Evolutionary conservation across 2,797 vertebrate genomes (phyloP).

Genomic region (Halcyon badia): DNA sequence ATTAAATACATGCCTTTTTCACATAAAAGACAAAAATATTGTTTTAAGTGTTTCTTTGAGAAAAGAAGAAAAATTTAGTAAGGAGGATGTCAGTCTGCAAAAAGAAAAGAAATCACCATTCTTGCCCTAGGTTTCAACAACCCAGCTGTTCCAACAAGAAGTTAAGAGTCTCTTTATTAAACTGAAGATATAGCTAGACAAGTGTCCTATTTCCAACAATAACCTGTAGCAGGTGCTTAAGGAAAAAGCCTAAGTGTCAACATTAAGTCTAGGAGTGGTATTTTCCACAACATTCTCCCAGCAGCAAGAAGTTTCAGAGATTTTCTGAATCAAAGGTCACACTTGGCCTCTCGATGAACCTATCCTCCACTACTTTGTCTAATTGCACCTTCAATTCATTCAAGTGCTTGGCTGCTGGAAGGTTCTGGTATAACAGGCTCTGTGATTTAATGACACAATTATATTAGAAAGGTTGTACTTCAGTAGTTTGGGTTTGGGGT

Average conservation of each 20-base stretch:
- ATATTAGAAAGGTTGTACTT: background rate
- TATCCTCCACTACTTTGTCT: background rate
- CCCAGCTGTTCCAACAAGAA: background rate
- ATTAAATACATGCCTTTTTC: background rate
- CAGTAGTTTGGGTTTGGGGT: background rate
- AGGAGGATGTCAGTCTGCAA: background rate
- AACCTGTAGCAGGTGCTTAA: background rate
- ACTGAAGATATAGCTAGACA: background rate
- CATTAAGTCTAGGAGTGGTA: background rate
- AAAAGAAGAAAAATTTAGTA: background rate
- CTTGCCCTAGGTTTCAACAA: background rate
- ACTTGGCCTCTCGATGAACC: background rate
- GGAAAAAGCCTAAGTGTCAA: background rate
- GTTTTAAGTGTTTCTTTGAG: background rate
- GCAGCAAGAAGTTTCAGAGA: background rate
- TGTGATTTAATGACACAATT: background rate
- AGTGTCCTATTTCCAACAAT: background rate
- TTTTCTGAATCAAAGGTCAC: background rate
- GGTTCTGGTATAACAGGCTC: background rate
- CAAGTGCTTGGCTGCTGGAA: rapidly evolving
- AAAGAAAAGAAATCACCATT: background rate
- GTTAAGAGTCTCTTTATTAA: background rate
- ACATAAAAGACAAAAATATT: background rate
- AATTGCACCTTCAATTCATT: background rate
- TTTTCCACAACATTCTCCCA: background rate